These are phyloP conservation scores for Hirtodrosophila duncani DNA, from an alignment of 2,888 invertebrate species.

Conservation along the genomic window DNA sequence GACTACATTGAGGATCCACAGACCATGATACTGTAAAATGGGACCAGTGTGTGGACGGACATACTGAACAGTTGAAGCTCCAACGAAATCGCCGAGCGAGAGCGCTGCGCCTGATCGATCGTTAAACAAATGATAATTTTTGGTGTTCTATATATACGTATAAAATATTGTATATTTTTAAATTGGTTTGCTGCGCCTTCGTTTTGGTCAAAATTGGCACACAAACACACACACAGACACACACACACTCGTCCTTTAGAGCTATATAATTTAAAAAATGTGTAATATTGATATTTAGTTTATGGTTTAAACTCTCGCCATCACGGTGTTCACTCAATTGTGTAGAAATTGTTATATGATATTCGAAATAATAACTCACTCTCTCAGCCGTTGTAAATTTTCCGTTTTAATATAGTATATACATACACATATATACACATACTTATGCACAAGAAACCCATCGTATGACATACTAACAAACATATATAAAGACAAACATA, in stretches of 20 bases:
- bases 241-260: conserved; percentile 25
- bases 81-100: too few relatives aligned
- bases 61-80: conserved; percentile 18
- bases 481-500: too few relatives aligned
- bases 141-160: conserved; percentile 31
- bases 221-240: conserved; percentile 3
- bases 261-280: conserved; percentile 23
- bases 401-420: conserved; percentile 19
- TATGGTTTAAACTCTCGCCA: conserved; percentile 20
- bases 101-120: too few relatives aligned
- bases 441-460: too few relatives aligned
- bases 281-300: conserved; percentile 35
- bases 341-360: conserved; percentile 12
- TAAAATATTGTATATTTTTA: conserved; percentile 38
- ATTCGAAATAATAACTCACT: conserved; percentile 28
- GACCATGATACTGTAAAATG: conserved; percentile 92
- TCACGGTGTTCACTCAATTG: conserved; percentile 1
- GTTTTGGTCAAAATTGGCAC: conserved; percentile 4
- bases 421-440: not conserved
- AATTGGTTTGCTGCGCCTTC: conserved; percentile 31
- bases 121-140: conserved; percentile 6
- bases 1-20: conserved; percentile 94
- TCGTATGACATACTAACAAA: too few relatives aligned
- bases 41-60: conserved; percentile 2
- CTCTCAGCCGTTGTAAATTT: conserved; percentile 33